Evolutionary conservation across 2,113 vertebrate genomes (phyloP).

Genomic region (Pseudolaguvia tuberculata): DNA sequence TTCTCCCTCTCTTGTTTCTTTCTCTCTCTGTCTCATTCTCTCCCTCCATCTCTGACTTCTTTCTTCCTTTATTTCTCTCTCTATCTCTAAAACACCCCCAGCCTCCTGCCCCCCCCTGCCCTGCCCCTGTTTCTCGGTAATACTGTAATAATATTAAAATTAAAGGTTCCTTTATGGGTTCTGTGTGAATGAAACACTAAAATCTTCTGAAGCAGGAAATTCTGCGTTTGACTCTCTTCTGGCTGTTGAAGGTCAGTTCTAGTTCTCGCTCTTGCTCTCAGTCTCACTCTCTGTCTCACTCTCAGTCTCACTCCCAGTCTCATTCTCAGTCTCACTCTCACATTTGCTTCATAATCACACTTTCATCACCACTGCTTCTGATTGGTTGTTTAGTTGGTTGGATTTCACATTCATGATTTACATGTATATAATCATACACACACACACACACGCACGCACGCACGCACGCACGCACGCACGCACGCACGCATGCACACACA

Average conservation of each 20-base stretch:
- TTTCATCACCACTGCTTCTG: too few species aligned
- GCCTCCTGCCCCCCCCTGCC: too few species aligned
- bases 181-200: conserved; percentile 31
- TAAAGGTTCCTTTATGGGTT: conserved; percentile 22
- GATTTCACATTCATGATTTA: too few species aligned
- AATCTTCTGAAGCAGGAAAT: conserved; percentile 26
- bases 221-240: not conserved
- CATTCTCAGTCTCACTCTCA: not conserved
- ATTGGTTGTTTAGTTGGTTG: too few species aligned
- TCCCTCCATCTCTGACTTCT: not conserved
- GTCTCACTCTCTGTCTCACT: not conserved
- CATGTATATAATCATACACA: too few species aligned
- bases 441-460: not conserved
- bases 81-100: not conserved
- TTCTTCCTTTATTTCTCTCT: not conserved
- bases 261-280: not conserved
- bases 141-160: conserved; percentile 25
- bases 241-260: conserved; percentile 16
- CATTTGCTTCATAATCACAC: not conserved
- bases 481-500: not conserved
- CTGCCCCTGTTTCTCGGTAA: not conserved
- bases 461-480: not conserved
- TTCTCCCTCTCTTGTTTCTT: not conserved
- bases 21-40: not conserved
- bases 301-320: not conserved